A percentile compares a stretch with the other conserved stretches of the same genome.
Conservation (phyloP, 2,113 vertebrate genomes). For the Paramormyrops kingsleyae region DNA sequence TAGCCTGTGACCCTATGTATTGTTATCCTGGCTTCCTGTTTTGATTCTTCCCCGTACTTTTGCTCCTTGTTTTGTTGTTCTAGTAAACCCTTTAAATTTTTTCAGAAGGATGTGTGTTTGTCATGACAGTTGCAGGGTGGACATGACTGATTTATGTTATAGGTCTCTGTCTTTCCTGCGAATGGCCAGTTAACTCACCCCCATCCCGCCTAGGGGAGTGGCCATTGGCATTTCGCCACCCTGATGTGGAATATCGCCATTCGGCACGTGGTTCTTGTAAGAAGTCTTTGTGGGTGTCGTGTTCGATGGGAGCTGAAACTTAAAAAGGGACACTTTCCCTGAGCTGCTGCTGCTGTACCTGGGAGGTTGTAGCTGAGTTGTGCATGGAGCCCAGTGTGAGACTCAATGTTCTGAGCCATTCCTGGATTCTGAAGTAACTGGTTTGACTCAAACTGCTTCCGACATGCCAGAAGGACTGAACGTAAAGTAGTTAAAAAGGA, state of each 20-base stretch:
- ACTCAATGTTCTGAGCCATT: neutral
- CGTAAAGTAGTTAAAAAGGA: neutral
- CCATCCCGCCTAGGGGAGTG: neutral
- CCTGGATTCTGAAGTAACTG: neutral
- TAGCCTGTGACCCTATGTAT: neutral
- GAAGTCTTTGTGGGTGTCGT: neutral
- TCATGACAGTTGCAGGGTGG: neutral
- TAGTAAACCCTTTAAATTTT: neutral
- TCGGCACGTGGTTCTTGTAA: neutral
- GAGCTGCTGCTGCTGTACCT: neutral
- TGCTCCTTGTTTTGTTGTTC: neutral
- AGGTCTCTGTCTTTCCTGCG: neutral
- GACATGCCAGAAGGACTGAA: neutral
- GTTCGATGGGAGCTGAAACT: neutral
- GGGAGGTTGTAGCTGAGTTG: neutral
- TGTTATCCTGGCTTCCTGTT: neutral
- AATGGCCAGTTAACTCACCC: neutral
- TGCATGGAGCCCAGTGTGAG: neutral
- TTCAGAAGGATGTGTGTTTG: neutral
- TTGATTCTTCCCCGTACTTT: neutral
- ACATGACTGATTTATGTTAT: neutral
- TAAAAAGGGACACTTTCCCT: neutral
- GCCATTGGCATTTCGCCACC: neutral
- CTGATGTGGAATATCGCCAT: neutral
- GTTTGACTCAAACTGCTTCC: neutral